A percentile compares a stretch with the other conserved stretches of the same genome.
Evolutionary conservation across 2,888 invertebrate genomes (phyloP).

Genomic region (Podabrus alpinus): DNA sequence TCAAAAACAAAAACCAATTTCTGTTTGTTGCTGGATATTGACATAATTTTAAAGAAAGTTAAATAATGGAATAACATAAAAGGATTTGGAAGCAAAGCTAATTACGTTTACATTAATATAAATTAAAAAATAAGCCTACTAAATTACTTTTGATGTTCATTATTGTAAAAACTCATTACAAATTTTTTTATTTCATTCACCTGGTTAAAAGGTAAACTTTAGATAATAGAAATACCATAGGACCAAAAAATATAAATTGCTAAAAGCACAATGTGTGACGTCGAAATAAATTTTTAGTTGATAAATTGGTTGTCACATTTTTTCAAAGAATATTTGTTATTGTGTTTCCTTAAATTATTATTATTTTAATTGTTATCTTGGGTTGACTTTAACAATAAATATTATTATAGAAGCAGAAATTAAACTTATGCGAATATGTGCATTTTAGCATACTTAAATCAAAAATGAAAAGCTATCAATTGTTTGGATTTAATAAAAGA

Average conservation of each 20-base stretch:
- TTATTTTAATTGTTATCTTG: not conserved
- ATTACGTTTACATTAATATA: not conserved
- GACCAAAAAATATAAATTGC: not conserved
- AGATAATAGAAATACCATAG: not conserved
- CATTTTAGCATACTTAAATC: no score
- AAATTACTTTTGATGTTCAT: not conserved
- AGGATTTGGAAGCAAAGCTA: not conserved
- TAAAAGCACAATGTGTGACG: not conserved
- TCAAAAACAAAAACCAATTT: conserved; percentile 17
- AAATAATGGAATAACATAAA: not conserved
- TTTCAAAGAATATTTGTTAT: not conserved
- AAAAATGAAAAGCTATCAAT: no score
- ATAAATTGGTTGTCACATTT: not conserved
- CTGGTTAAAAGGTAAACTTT: not conserved
- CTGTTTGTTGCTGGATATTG: conserved; percentile 10
- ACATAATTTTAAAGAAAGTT: conserved; percentile 7
- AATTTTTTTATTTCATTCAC: not conserved
- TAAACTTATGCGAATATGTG: no score
- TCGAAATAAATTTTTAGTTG: not conserved
- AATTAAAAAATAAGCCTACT: not conserved
- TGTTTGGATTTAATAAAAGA: not conserved
- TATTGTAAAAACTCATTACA: not conserved
- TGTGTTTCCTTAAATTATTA: not conserved
- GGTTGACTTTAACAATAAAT: not conserved
- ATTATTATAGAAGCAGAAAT: no score